These are phyloP conservation scores for Hedychridium roseum DNA, from an alignment of 2,888 invertebrate species.

Conservation along the genomic window DNA sequence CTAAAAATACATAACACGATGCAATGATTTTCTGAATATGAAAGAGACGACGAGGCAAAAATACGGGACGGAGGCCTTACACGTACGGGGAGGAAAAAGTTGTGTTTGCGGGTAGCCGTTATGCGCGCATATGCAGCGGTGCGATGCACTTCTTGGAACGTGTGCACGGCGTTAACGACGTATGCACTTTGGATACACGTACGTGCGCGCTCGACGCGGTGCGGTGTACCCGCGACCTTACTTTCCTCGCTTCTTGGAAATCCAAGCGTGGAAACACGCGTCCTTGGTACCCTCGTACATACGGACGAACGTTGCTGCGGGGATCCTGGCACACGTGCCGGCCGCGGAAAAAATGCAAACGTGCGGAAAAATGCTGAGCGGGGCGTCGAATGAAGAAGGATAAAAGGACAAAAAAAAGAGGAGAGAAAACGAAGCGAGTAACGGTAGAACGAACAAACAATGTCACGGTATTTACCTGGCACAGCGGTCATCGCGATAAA, in stretches of 20 bases:
- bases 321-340: too few species aligned
- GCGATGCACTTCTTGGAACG: conserved; percentile 23
- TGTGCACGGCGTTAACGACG: conserved; percentile 12
- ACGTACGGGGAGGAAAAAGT: not conserved
- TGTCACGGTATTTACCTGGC: too few species aligned
- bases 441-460: too few species aligned
- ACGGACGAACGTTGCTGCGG: too few species aligned
- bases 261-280: conserved; percentile 1
- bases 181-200: not conserved
- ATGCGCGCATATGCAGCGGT: conserved; percentile 1
- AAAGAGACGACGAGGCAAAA: not conserved
- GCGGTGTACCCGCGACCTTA: conserved; percentile 19
- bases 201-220: conserved; percentile 5
- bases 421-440: too few species aligned
- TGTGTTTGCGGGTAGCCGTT: not conserved
- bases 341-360: too few species aligned
- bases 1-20: not conserved
- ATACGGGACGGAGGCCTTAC: not conserved
- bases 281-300: too few species aligned
- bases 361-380: too few species aligned
- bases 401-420: too few species aligned
- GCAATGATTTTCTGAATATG: not conserved
- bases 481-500: too few species aligned
- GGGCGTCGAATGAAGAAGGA: too few species aligned
- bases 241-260: conserved; percentile 35